Percentiles rank a stretch among this genome's conserved stretches.
Evolutionary conservation across 2,113 vertebrate genomes (phyloP).

Genomic region (Columba janthina): DNA sequence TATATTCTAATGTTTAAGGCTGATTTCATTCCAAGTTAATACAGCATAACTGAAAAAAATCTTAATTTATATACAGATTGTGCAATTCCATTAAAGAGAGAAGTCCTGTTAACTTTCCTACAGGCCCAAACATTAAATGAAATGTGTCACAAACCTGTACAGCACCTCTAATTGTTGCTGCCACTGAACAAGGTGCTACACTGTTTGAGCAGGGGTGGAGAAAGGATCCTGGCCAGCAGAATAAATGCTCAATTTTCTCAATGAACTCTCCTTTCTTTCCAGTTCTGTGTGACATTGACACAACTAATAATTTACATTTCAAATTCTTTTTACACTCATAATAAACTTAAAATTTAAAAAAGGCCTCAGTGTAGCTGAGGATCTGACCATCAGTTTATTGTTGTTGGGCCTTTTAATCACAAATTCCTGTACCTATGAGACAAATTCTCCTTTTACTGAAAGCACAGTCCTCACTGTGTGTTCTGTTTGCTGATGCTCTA

Average conservation of each 20-base stretch:
- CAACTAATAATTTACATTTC: neutral
- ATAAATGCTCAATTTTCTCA: neutral
- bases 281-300: neutral
- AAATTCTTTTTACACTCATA: neutral
- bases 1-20: neutral
- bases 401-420: neutral
- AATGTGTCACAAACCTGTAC: neutral
- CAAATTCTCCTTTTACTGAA: neutral
- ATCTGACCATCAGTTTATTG: neutral
- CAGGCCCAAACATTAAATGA: neutral
- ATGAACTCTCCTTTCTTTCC: neutral
- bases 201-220: neutral
- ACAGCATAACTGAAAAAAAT: neutral
- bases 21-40: neutral
- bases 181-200: neutral
- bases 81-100: neutral
- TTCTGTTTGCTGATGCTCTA: constrained; percentile 5
- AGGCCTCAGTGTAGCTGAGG: neutral
- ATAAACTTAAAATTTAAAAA: neutral
- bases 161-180: neutral
- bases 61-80: neutral
- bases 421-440: neutral
- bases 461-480: neutral
- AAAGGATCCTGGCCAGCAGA: neutral
- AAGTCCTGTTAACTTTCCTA: neutral